Percentiles rank a stretch among this genome's conserved stretches.
These are phyloP conservation scores for Platygyra sinensis DNA, from an alignment of 64 coral and sea anemone species.

Conservation along the genomic window DNA sequence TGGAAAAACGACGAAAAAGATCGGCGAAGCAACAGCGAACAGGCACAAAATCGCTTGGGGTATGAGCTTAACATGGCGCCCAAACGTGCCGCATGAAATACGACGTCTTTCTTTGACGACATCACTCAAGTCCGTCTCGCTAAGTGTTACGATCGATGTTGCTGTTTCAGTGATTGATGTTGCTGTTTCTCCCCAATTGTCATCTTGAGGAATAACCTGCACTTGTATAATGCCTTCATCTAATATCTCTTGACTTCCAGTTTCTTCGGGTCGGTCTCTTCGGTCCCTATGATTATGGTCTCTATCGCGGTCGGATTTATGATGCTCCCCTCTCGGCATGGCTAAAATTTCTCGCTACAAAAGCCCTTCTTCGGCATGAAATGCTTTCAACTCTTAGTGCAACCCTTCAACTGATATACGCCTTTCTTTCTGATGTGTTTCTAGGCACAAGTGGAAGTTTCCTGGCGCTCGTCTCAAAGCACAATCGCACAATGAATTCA, in stretches of 20 bases:
- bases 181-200: slow-evolving; percentile 99
- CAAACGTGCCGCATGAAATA: slow-evolving; percentile 54
- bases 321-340: slow-evolving; percentile 52
- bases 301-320: slow-evolving; percentile 24
- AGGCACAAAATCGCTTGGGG: slow-evolving; percentile 66
- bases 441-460: background rate
- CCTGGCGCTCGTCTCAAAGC: background rate
- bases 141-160: slow-evolving; percentile 91
- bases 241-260: slow-evolving; percentile 81
- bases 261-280: slow-evolving; percentile 50
- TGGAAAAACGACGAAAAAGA: slow-evolving; percentile 91
- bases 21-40: slow-evolving; percentile 75
- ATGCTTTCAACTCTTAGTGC: background rate
- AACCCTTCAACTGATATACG: background rate
- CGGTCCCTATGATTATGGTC: slow-evolving; percentile 40
- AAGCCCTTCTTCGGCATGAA: background rate
- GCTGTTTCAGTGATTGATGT: slow-evolving; percentile 99
- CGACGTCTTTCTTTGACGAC: slow-evolving; percentile 74
- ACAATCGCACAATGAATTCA: background rate
- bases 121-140: slow-evolving; percentile 89
- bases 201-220: slow-evolving; percentile 99
- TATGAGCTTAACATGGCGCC: slow-evolving; percentile 75
- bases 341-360: background rate
- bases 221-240: slow-evolving; percentile 99
- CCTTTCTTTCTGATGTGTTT: background rate